Percentiles rank a stretch among this genome's conserved stretches.
phyloP scores from a whole-genome alignment of 2,888 invertebrate genomes.

The Antitype chi region DNA sequence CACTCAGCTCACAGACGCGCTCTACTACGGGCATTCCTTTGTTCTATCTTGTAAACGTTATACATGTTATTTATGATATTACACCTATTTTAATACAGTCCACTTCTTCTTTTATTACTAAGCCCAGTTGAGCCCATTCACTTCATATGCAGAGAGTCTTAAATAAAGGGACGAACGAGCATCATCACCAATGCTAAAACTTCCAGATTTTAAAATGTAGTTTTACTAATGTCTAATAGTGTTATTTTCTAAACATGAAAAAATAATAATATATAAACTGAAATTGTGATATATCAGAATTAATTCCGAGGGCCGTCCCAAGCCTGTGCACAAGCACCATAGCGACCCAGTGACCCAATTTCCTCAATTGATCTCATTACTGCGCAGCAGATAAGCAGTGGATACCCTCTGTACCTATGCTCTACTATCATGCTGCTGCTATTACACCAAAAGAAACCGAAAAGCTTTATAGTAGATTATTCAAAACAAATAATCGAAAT shows the following conservation, averaged over 20 bases:
- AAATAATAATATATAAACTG: neutral
- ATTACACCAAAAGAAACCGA: neutral
- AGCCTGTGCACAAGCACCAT: slow-evolving; percentile 46
- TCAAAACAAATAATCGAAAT: slow-evolving; percentile 34
- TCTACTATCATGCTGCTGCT: slow-evolving; percentile 8
- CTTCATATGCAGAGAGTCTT: neutral
- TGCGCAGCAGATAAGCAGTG: slow-evolving; percentile 37
- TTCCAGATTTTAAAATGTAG: neutral
- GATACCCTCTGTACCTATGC: neutral
- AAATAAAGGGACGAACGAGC: slow-evolving; percentile 8
- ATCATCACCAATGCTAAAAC: neutral
- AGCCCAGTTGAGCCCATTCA: too few species aligned
- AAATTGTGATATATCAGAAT: neutral
- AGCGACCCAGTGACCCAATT: slow-evolving; percentile 59
- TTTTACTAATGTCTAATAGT: neutral
- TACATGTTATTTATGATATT: too few species aligned
- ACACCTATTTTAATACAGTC: too few species aligned
- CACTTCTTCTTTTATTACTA: too few species aligned
- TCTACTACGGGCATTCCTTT: too few species aligned
- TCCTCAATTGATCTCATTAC: slow-evolving; percentile 48
- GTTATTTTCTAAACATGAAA: neutral
- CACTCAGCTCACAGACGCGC: too few species aligned
- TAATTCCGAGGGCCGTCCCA: slow-evolving; percentile 21
- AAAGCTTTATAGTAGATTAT: neutral
- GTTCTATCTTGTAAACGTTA: too few species aligned